phyloP scores from a whole-genome alignment of 2,888 invertebrate species.

The Drosophila robusta region DNA sequence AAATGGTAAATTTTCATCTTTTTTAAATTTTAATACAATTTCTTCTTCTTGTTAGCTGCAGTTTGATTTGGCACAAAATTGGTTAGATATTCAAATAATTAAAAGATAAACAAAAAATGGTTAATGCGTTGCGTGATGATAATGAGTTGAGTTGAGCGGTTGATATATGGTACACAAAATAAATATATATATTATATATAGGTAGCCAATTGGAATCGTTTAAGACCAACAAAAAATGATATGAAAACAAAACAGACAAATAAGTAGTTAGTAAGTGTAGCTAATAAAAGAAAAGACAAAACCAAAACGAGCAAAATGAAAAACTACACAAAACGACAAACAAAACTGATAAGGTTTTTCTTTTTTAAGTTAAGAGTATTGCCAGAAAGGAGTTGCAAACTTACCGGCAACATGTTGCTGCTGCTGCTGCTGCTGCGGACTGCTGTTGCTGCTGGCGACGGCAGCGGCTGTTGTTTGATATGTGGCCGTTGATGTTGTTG shows the following conservation, averaged over 20 bases:
- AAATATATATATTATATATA: not conserved
- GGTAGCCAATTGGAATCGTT: constrained; percentile 40
- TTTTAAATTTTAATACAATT: not conserved
- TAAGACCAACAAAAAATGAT: not conserved
- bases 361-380: not conserved
- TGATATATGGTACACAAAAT: constrained; percentile 12
- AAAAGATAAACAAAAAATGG: constrained; percentile 28
- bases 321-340: constrained; percentile 42
- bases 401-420: constrained; percentile 69
- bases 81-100: constrained; percentile 28
- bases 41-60: constrained; percentile 25
- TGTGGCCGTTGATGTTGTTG: constrained; percentile 69
- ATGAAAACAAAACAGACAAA: constrained; percentile 4
- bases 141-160: constrained; percentile 30
- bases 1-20: constrained; percentile 20
- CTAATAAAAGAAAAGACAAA: constrained; percentile 28
- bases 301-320: constrained; percentile 44
- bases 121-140: constrained; percentile 32
- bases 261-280: constrained; percentile 32
- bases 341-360: constrained; percentile 15
- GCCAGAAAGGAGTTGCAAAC: constrained; percentile 27
- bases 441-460: constrained; percentile 63
- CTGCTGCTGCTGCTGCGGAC: constrained; percentile 52
- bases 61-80: constrained; percentile 51
- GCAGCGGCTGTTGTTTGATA: constrained; percentile 66